These are phyloP conservation scores for Drosophila sulfurigaster DNA, from an alignment of 1,140 invertebrate genomes.

Conservation along the genomic window DNA sequence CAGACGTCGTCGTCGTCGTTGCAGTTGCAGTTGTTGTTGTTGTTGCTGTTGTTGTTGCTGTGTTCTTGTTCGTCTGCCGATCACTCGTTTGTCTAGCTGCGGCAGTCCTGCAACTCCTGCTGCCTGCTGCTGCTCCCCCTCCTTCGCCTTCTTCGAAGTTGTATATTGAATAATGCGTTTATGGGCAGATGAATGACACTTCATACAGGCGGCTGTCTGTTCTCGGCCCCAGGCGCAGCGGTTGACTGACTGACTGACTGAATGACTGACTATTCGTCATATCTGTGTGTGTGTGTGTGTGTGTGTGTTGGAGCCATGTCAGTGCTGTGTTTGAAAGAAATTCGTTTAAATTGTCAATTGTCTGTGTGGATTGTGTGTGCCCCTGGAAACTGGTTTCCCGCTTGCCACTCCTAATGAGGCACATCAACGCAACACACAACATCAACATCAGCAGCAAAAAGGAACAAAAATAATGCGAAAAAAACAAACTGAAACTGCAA, in stretches of 20 bases:
- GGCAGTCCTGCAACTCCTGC: conserved; percentile 33
- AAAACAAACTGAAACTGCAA: conserved; percentile 28
- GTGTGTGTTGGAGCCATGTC: conserved; percentile 67
- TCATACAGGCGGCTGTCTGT: conserved; percentile 70
- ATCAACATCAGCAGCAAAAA: conserved; percentile 7
- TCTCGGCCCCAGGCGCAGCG: conserved; percentile 50
- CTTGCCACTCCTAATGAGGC: conserved; percentile 72
- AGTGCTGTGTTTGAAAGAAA: conserved; percentile 77
- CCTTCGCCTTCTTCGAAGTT: background rate
- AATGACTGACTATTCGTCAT: conserved; percentile 73
- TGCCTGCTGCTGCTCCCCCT: background rate
- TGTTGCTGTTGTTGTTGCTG: conserved; percentile 30
- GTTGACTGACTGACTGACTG: conserved; percentile 13
- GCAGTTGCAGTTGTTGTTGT: conserved; percentile 32
- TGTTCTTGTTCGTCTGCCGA: conserved; percentile 67
- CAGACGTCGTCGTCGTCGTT: conserved; percentile 61
- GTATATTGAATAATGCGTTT: conserved; percentile 81
- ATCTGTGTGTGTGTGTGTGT: conserved; percentile 1
- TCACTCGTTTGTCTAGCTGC: conserved; percentile 80
- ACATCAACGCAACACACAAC: conserved; percentile 52
- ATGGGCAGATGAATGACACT: conserved; percentile 82
- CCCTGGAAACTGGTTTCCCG: conserved; percentile 71
- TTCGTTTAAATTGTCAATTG: conserved; percentile 82
- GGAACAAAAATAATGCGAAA: conserved; percentile 24
- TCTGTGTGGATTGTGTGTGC: conserved; percentile 62